Evolutionary conservation across 2,888 invertebrate species (phyloP), one percentile per base, ranked within the genome.

Genomic region (Andrena hattorfiana): DNA sequence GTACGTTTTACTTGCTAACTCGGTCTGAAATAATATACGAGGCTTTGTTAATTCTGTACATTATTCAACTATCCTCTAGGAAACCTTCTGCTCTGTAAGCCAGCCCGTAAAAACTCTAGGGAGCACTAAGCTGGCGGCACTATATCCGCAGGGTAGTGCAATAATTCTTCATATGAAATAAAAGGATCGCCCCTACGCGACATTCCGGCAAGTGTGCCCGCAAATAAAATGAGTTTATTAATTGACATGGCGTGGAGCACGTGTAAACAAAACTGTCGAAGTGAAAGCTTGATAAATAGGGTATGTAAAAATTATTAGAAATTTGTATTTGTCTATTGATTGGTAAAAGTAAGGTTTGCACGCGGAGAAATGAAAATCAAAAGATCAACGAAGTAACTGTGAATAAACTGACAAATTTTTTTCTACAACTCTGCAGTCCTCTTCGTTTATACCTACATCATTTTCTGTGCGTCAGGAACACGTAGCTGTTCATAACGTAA

Each of bases 101-200:
- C 30, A 49, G 30, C 28, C 13, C 49, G 48, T 62, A 81, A 81
- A 78, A 79, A 79, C 81, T 81, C 81, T 4, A 4, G 81, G 72
- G 81, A 81, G 72, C 35, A 49, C 59, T 79, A 72, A 67, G 71
- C 80, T 56, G 42, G 48, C 30, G 30, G 62, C 5, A 26, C n/a
- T 54, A 48, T 49, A 49, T 67, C 28, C 48, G 48, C 56, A 10
- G 20, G 49, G 42, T 78, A 70, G 48, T 71, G 28, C 23, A 54
- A 78, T 81, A 78, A 77, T 62, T 78, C 71, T 72, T 62, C 62
- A 63, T 78, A 56, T 54, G 35, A 71, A 71, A 79, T 72, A 78
- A 62, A 70, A 26, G 63, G 23, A 79, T 54, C 48, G 42, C 10
- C 56, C 63, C 32, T 49, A 8, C 28, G 26, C 13, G 48, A 8